These are phyloP conservation scores for Onychomys torridus DNA, from an alignment of 2,797 vertebrate genomes.

Conservation along the genomic window DNA sequence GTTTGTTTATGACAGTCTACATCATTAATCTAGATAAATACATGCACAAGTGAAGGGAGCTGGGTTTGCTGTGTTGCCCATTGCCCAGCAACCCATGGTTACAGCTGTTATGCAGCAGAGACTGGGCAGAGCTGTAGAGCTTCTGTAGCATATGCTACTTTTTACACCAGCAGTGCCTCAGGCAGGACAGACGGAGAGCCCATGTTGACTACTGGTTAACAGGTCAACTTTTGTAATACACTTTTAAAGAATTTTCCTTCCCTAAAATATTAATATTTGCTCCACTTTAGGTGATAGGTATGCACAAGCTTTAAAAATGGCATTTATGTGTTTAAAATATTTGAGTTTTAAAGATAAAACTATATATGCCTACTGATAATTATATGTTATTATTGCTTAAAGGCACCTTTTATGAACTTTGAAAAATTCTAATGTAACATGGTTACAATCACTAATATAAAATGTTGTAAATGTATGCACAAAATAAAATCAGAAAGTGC, in stretches of 20 bases:
- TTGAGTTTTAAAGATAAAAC: slow-evolving; percentile 36
- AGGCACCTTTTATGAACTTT: slow-evolving; percentile 1
- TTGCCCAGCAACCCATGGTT: slow-evolving; percentile 87
- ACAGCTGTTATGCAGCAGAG: slow-evolving; percentile 74
- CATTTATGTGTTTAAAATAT: slow-evolving; percentile 22
- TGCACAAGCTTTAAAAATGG: neutral
- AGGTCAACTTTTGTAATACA: slow-evolving; percentile 23
- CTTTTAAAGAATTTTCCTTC: slow-evolving; percentile 8
- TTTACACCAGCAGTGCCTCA: slow-evolving; percentile 42
- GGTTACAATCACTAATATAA: neutral
- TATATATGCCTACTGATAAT: slow-evolving; percentile 18
- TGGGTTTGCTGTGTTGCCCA: slow-evolving; percentile 85
- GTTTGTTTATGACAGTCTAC: slow-evolving; percentile 87
- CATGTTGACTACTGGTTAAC: slow-evolving; percentile 65
- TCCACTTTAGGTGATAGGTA: neutral
- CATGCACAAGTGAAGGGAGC: slow-evolving; percentile 83
- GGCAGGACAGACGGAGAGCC: slow-evolving; percentile 66
- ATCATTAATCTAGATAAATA: slow-evolving; percentile 89
- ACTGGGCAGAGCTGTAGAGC: slow-evolving; percentile 54
- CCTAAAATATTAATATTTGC: slow-evolving; percentile 43
- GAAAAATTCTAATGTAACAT: slow-evolving; percentile 5
- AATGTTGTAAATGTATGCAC: neutral
- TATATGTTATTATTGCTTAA: slow-evolving; percentile 31
- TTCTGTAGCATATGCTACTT: slow-evolving; percentile 63
- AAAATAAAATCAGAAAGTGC: slow-evolving; percentile 11